Percentiles rank a stretch among this genome's conserved stretches.
Conservation (phyloP, 2,888 invertebrate genomes). For the Cephus pygmeus region DNA sequence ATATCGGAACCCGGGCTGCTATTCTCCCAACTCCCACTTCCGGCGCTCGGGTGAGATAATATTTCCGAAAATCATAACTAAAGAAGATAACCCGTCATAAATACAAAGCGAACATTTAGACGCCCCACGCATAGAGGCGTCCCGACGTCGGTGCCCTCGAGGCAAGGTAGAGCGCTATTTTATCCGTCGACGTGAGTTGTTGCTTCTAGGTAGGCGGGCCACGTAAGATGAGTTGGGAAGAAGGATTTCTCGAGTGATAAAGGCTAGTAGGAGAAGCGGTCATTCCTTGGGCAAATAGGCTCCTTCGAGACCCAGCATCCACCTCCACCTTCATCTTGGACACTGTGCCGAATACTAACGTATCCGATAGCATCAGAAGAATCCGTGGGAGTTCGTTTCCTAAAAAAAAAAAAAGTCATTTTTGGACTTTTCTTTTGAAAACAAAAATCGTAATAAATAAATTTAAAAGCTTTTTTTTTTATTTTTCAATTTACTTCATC, state of each 20-base stretch:
- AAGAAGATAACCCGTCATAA: conserved; percentile 23
- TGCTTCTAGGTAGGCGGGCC: conserved; percentile 16
- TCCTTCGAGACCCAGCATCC: not conserved
- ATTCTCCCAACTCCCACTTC: not conserved
- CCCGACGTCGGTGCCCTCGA: conserved; percentile 1
- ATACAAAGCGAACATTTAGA: conserved; percentile 22
- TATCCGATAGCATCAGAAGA: not conserved
- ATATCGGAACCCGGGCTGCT: not conserved
- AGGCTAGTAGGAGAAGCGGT: conserved; percentile 23
- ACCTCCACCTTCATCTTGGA: not conserved
- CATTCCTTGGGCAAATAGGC: conserved; percentile 19
- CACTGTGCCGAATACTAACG: not conserved
- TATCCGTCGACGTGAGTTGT: conserved; percentile 25
- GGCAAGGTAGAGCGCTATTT: conserved; percentile 14
- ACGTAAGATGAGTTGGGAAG: conserved; percentile 27
- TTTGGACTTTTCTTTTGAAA: not conserved
- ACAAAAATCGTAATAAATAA: not conserved
- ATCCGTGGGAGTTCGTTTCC: not conserved
- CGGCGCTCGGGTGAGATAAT: conserved; percentile 13
- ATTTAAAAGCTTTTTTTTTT: too few species aligned
- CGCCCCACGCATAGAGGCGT: conserved; percentile 3
- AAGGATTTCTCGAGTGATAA: conserved; percentile 40
- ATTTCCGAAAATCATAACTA: conserved; percentile 24
- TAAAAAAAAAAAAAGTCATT: not conserved
- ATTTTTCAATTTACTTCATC: not conserved